Base-by-base conservation (phyloP, 2,888 invertebrate genomes). In the Zele albiditarsus region DNA sequence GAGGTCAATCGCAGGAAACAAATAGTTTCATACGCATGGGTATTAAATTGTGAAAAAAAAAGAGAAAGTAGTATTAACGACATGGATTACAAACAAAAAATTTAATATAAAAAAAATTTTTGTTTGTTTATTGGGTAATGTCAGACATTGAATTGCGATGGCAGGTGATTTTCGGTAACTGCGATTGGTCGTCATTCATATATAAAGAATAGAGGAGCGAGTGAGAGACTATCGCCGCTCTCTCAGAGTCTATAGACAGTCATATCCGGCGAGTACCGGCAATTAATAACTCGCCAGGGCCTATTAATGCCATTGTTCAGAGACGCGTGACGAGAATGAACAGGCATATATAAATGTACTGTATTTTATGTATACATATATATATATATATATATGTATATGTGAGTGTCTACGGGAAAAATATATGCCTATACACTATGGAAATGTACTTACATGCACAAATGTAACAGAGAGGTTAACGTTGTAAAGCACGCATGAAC, bases 231-330 rank as follows among this genome's bases (percentile, higher is more conserved):
- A 49, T 49, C 20, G 10, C 4, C 8, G 53, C 8, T 20, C 53
- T 53, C 20, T 53, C 6, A 53, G 84, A 81, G 82, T 84, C 86
- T 88, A 88, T 88, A 86, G 88, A 87, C 87, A 85, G 84, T 88
- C 86, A 87, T 86, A 88, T 88, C 89, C 88, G 89, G 89, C 86
- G 87, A 85, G 85, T 82, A 87, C 84, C 84, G 85, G 86, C 87
- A 87, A 89, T 89, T 89, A 89, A 89, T 88, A 88, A 88, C 88
- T 88, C 87, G 85, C 83, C 86, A 83, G 86, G 82, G 86, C 87
- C 87, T 86, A 87, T 89, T 88, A 88, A 89, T 89, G 88, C 88
- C 85, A 88, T 88, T 89, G 88, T 87, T 88, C 88, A 88, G 88
- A 87, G 88, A 87, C 87, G 88, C 89, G 88, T 88, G 88, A 89